phyloP scores from a whole-genome alignment of 2,113 vertebrate genomes.

The Scomber colias region DNA sequence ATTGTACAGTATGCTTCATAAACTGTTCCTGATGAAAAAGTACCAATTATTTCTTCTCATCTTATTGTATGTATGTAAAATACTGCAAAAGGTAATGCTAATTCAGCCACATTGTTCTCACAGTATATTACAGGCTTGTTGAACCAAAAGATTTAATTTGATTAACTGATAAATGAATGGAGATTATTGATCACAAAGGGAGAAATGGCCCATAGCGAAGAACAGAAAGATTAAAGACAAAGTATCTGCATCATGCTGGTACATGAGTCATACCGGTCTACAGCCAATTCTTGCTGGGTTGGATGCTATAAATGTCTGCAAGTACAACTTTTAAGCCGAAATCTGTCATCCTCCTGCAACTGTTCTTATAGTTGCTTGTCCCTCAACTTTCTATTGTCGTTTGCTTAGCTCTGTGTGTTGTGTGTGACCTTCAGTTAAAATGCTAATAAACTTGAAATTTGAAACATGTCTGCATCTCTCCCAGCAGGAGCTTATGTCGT shows the following conservation, averaged over 20 bases:
- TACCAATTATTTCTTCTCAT: not conserved
- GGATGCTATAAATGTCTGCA: not conserved
- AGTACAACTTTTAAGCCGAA: not conserved
- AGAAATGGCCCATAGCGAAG: conserved; percentile 5
- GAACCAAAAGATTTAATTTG: conserved; percentile 20
- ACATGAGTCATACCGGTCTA: conserved; percentile 29
- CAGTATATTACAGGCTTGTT: not conserved
- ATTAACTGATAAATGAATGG: conserved; percentile 39
- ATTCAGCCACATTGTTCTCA: not conserved
- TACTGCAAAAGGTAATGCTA: not conserved
- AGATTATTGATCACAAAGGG: conserved; percentile 26
- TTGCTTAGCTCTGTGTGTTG: not conserved
- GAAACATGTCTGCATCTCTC: conserved; percentile 23
- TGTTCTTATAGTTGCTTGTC: not conserved
- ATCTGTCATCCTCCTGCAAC: not conserved
- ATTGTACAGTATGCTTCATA: not conserved
- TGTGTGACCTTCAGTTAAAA: conserved; percentile 30
- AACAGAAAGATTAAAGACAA: conserved; percentile 31
- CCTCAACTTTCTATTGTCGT: not conserved
- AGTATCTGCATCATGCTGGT: conserved; percentile 30
- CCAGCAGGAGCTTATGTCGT: conserved; percentile 8
- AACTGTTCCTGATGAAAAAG: not conserved
- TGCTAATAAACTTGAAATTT: conserved; percentile 40
- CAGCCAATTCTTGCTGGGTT: conserved; percentile 20
- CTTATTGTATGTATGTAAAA: not conserved